These are phyloP conservation scores for Characodon lateralis DNA, from an alignment of 2,797 vertebrate genomes.

Conservation along the genomic window DNA sequence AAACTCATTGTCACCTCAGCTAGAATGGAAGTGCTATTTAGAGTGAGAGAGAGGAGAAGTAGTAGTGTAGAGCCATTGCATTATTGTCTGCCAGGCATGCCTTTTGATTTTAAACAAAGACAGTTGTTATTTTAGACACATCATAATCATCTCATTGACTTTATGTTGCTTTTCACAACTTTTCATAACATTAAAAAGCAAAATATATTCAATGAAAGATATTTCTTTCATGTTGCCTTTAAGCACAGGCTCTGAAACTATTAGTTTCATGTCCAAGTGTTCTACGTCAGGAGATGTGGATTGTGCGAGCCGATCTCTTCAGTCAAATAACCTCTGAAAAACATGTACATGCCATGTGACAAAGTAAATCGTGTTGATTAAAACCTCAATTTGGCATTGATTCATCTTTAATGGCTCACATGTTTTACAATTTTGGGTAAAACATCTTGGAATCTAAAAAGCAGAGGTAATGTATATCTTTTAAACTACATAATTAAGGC, in stretches of 20 bases:
- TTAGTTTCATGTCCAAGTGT: too few relatives aligned
- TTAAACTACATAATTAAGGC: conserved; percentile 9
- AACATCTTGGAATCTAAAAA: conserved; percentile 24
- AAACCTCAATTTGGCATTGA: conserved; percentile 36
- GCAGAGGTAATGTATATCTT: conserved; percentile 24
- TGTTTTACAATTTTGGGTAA: conserved; percentile 50
- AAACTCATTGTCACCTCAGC: conserved; percentile 56
- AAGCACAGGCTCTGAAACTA: conserved; percentile 24
- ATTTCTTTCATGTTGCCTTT: conserved; percentile 56
- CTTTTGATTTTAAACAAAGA: conserved; percentile 53
- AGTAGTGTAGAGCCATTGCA: conserved; percentile 42
- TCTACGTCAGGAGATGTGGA: conserved; percentile 7
- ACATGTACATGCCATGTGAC: conserved; percentile 39
- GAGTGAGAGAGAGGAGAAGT: conserved; percentile 16
- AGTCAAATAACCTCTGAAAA: conserved; percentile 39
- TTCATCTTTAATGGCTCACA: conserved; percentile 50
- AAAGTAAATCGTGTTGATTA: conserved; percentile 42
- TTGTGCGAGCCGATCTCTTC: not conserved
- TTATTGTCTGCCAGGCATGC: conserved; percentile 56
- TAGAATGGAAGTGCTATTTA: conserved; percentile 29
- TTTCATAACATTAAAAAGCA: conserved; percentile 50
- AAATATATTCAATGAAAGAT: conserved; percentile 54
- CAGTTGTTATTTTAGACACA: conserved; percentile 40
- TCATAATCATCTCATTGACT: conserved; percentile 55
- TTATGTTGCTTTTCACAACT: conserved; percentile 51